Evolutionary conservation across 2,888 invertebrate genomes (phyloP).

Genomic region (Chaetogeoica ovagalla): DNA sequence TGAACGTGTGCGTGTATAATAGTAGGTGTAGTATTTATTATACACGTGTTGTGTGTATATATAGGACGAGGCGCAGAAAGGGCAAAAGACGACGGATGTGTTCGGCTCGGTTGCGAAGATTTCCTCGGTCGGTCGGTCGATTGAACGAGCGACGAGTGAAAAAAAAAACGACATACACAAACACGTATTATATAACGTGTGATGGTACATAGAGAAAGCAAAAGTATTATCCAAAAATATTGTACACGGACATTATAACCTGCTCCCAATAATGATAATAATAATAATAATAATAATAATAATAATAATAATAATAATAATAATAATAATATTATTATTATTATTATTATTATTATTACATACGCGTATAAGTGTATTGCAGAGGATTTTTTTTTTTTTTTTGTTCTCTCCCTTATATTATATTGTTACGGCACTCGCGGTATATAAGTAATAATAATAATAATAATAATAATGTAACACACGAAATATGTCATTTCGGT

Average conservation of each 20-base stretch:
- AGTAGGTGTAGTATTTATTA: conserved; percentile 3
- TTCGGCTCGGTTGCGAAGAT: conserved; percentile 32
- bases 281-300: conserved; percentile 30
- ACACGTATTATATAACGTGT: neutral
- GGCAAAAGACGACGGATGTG: neutral
- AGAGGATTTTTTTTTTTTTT: no score
- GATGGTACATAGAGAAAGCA: conserved; percentile 12
- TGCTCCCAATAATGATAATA: neutral
- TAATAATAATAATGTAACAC: neutral
- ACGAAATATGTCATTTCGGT: neutral
- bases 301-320: conserved; percentile 5
- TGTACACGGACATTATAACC: conserved; percentile 13
- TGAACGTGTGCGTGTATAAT: neutral
- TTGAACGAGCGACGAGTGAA: neutral
- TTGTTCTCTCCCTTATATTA: no score
- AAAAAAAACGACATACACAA: neutral
- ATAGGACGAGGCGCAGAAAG: neutral
- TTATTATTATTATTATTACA: no score
- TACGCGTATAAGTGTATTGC: neutral
- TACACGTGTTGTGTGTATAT: neutral
- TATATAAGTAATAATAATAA: no score
- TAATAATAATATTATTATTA: no score
- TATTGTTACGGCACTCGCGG: neutral
- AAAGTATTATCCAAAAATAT: conserved; percentile 40
- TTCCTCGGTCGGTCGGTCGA: neutral